Conservation (phyloP, 2,113 vertebrate genomes). For the Coptodon bakossiorum region DNA sequence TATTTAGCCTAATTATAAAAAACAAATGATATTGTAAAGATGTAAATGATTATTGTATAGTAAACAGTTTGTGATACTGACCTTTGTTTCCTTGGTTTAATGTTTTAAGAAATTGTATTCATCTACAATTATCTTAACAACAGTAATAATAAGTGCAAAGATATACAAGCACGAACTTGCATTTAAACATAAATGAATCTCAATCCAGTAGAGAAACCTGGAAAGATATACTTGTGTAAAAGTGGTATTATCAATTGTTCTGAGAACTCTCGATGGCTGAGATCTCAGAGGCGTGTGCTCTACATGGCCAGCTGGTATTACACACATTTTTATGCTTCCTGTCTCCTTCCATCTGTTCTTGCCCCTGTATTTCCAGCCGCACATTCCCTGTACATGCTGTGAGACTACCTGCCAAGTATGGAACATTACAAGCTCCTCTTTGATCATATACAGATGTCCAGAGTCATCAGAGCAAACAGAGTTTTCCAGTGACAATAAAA, state of each 20-base stretch:
- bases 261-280: not conserved
- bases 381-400: not conserved
- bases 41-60: not conserved
- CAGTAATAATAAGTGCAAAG: not conserved
- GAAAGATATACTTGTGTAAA: not conserved
- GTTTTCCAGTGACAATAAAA: not conserved
- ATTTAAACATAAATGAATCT: not conserved
- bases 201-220: not conserved
- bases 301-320: conserved; percentile 6
- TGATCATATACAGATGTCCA: not conserved
- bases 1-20: not conserved
- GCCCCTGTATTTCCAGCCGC: not conserved
- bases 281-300: not conserved
- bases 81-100: not conserved
- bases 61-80: not conserved
- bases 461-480: not conserved
- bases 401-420: not conserved
- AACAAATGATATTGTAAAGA: not conserved
- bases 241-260: not conserved
- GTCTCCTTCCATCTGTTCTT: conserved; percentile 21
- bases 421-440: not conserved
- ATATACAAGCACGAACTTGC: not conserved
- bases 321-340: not conserved
- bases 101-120: not conserved
- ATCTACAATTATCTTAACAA: not conserved